These are phyloP conservation scores for Galaxias olidus DNA, from an alignment of 2,797 vertebrate genomes.

Conservation along the genomic window DNA sequence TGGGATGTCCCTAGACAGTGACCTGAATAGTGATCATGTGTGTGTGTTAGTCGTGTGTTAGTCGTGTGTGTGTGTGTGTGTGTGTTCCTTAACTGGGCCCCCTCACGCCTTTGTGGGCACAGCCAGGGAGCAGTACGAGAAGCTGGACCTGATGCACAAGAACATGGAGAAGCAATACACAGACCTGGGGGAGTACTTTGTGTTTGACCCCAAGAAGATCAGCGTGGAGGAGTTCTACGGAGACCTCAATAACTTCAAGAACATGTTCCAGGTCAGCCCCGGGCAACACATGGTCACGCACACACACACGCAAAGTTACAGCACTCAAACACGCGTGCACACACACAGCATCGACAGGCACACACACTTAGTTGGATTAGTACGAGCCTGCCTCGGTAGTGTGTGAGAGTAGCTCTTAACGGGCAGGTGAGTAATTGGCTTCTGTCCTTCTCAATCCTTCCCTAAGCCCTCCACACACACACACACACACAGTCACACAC, in stretches of 20 bases:
- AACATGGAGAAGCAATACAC: constrained; percentile 84
- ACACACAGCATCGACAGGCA: background rate
- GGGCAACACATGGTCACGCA: too few species aligned
- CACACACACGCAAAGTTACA: background rate
- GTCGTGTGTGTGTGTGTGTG: background rate
- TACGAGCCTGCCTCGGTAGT: background rate
- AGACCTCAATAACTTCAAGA: constrained; percentile 85
- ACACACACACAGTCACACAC: background rate
- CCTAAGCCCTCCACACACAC: background rate
- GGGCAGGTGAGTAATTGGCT: background rate
- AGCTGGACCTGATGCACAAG: constrained; percentile 82
- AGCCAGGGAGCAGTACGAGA: constrained; percentile 80
- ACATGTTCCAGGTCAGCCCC: constrained; percentile 83
- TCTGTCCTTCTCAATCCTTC: background rate
- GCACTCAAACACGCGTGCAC: background rate
- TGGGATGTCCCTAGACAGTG: background rate
- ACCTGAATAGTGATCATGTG: background rate
- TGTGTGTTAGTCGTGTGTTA: background rate
- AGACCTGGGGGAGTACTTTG: constrained; percentile 78
- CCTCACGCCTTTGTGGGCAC: constrained; percentile 78
- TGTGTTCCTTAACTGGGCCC: constrained; percentile 73
- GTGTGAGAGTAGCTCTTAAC: background rate
- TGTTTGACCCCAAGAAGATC: constrained; percentile 82
- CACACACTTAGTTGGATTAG: too few species aligned
- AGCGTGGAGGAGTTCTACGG: constrained; percentile 83